A percentile compares a stretch with the other conserved stretches of the same genome.
Evolutionary conservation across 2,888 invertebrate species (phyloP).

Genomic region (Philhelius pedissequus): DNA sequence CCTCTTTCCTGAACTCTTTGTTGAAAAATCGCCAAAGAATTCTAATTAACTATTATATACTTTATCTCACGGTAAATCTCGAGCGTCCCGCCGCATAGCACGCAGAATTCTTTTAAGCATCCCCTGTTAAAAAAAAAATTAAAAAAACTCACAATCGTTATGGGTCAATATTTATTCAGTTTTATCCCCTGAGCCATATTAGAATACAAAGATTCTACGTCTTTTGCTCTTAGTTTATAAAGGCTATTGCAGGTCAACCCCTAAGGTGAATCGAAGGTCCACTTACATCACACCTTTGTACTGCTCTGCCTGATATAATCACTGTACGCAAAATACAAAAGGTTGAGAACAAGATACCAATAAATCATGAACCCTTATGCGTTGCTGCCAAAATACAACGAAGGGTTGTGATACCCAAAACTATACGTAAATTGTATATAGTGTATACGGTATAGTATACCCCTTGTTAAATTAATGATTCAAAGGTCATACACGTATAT

Average conservation of each 20-base stretch:
- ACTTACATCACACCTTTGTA: slow-evolving; percentile 66
- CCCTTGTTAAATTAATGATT: not conserved
- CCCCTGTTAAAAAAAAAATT: slow-evolving; percentile 13
- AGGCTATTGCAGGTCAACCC: slow-evolving; percentile 61
- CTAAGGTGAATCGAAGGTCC: slow-evolving; percentile 55
- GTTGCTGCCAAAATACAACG: slow-evolving; percentile 32
- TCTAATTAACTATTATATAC: slow-evolving; percentile 55
- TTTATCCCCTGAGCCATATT: slow-evolving; percentile 40
- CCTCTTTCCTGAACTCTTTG: slow-evolving; percentile 51
- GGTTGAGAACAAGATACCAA: slow-evolving; percentile 66
- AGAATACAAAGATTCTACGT: slow-evolving; percentile 16
- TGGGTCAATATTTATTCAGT: slow-evolving; percentile 65
- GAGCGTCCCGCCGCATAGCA: too few species aligned
- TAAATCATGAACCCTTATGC: slow-evolving; percentile 57
- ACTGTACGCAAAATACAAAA: slow-evolving; percentile 35
- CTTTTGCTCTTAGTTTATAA: not conserved
- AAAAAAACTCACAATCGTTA: not conserved
- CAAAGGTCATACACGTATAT: slow-evolving; percentile 45
- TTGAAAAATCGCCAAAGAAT: slow-evolving; percentile 30
- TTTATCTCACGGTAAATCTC: slow-evolving; percentile 59
- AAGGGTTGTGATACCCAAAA: slow-evolving; percentile 20
- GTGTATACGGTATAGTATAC: too few species aligned
- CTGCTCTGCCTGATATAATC: slow-evolving; percentile 24
- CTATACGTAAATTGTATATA: too few species aligned
- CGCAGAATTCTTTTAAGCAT: slow-evolving; percentile 52